Evolutionary conservation across 2,113 vertebrate species (phyloP).

Genomic region (Heloderma charlesbogerti): DNA sequence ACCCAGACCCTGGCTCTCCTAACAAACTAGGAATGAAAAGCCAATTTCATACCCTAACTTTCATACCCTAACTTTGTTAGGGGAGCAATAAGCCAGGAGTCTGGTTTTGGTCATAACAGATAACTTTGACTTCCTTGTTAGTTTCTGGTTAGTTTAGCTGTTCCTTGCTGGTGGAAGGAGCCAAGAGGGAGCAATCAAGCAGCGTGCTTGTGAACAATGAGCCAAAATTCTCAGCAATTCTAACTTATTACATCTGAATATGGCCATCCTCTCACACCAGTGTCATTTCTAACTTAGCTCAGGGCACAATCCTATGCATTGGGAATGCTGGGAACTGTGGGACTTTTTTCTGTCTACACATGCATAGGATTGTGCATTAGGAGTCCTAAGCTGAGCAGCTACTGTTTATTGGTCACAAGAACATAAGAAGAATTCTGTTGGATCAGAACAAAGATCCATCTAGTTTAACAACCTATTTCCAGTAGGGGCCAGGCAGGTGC

Average conservation of each 20-base stretch:
- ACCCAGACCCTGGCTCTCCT: not conserved
- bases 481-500: not conserved
- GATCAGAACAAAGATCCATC: not conserved
- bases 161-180: no score
- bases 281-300: slow-evolving; percentile 18
- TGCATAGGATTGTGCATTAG: no score
- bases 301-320: no score
- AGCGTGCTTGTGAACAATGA: not conserved
- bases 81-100: not conserved
- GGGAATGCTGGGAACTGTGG: no score
- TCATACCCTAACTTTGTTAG: no score
- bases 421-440: not conserved
- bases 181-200: no score
- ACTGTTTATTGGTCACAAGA: not conserved
- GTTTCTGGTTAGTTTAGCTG: not conserved
- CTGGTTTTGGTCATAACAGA: not conserved
- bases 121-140: not conserved
- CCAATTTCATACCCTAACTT: not conserved
- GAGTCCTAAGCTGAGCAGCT: not conserved
- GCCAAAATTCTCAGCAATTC: not conserved
- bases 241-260: no score
- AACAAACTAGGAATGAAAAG: not conserved
- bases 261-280: not conserved
- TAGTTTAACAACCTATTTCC: not conserved
- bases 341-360: no score